Evolutionary conservation across 2,888 invertebrate species (phyloP).

Genomic region (Torymus aiolomorphi): DNA sequence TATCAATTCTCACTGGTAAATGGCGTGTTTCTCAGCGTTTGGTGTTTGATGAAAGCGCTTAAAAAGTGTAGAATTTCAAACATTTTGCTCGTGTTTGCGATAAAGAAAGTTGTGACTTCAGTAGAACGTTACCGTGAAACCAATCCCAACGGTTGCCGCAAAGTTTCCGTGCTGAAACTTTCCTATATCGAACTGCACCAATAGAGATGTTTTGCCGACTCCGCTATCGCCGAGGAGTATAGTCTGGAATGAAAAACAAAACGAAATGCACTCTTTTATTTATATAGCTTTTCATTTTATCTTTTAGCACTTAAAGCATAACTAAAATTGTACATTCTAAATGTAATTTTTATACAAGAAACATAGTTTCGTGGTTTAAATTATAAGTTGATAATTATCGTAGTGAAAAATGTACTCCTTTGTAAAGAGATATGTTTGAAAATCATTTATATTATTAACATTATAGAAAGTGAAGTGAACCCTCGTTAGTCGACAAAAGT

Average conservation of each 20-base stretch:
- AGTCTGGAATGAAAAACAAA: conserved; percentile 79
- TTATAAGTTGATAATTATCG: no score
- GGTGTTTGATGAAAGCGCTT: no score
- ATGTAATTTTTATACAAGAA: no score
- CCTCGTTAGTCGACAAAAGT: no score
- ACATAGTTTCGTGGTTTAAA: no score
- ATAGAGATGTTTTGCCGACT: conserved; percentile 93
- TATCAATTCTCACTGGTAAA: no score
- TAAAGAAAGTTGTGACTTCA: conserved; percentile 36
- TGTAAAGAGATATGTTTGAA: no score
- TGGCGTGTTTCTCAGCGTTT: no score
- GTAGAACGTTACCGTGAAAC: conserved; percentile 88
- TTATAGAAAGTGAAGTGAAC: no score
- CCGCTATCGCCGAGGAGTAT: conserved; percentile 96
- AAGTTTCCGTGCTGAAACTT: conserved; percentile 93
- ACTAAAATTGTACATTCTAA: not conserved
- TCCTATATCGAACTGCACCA: conserved; percentile 95
- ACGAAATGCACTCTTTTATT: not conserved
- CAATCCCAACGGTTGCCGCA: conserved; percentile 96
- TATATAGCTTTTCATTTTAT: not conserved
- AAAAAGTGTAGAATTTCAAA: not conserved
- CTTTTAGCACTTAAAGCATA: not conserved
- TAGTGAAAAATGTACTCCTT: no score
- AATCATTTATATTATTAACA: no score
- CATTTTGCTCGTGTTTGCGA: conserved; percentile 25